Evolutionary conservation across 2,888 invertebrate genomes (phyloP).

Genomic region (Shargacucullia verbasci): DNA sequence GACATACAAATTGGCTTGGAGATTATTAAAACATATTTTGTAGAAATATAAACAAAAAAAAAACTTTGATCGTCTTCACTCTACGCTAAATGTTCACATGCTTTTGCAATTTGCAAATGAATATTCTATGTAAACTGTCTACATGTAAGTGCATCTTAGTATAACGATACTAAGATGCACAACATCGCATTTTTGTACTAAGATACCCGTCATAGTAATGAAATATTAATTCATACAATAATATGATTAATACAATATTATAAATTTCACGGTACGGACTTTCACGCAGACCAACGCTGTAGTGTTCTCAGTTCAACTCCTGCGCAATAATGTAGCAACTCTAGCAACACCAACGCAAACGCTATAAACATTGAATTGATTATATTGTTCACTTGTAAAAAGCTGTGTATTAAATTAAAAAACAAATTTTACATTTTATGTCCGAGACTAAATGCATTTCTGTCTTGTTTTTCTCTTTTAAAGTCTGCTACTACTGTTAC

Average conservation of each 20-base stretch:
- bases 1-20: too few relatives aligned
- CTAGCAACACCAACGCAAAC: conserved; percentile 40
- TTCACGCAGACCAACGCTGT: conserved; percentile 35
- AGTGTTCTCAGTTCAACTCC: conserved; percentile 47
- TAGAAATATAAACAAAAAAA: too few relatives aligned
- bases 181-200: too few relatives aligned
- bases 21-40: too few relatives aligned
- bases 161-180: too few relatives aligned
- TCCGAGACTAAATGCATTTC: conserved; percentile 5
- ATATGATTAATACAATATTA: conserved; percentile 50
- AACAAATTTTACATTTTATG: conserved; percentile 16
- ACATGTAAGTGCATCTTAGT: too few relatives aligned
- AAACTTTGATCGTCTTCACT: too few relatives aligned
- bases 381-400: conserved; percentile 37
- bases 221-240: conserved; percentile 50
- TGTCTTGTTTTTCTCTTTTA: conserved; percentile 7
- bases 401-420: conserved; percentile 14
- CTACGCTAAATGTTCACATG: too few relatives aligned
- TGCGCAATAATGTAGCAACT: conserved; percentile 54
- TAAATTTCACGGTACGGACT: conserved; percentile 52
- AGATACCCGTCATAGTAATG: conserved; percentile 21
- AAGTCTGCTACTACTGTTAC: too few relatives aligned
- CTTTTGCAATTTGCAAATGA: too few relatives aligned
- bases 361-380: conserved; percentile 47
- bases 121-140: too few relatives aligned